Conservation (phyloP, 2,113 vertebrate genomes). For the Jacana jacana region DNA sequence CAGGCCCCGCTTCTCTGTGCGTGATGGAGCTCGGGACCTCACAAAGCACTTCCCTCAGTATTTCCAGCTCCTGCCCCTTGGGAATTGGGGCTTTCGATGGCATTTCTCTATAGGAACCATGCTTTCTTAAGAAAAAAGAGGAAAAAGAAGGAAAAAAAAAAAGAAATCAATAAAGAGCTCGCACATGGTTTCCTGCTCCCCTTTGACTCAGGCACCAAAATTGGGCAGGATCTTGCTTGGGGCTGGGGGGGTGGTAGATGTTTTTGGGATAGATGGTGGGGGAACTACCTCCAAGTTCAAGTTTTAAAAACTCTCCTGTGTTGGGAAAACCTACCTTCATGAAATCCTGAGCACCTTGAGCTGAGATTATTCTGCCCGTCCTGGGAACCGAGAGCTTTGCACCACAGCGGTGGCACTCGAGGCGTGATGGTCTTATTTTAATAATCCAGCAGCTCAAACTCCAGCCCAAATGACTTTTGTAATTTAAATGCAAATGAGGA, state of each 20-base stretch:
- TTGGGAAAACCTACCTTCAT: not conserved
- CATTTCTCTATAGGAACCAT: not conserved
- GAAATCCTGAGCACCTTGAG: not conserved
- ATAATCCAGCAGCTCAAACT: not conserved
- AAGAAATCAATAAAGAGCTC: too few relatives aligned
- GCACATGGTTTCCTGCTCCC: not conserved
- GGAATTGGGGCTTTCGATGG: not conserved
- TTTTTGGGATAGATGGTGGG: not conserved
- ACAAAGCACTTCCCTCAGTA: accelerated
- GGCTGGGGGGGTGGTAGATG: too few relatives aligned
- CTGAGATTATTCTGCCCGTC: not conserved
- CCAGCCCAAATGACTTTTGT: not conserved
- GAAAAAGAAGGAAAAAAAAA: too few relatives aligned
- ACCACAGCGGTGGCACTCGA: accelerated
- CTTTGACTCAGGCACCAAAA: not conserved
- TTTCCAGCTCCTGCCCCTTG: not conserved
- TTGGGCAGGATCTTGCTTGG: not conserved
- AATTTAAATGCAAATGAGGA: conserved; percentile 52
- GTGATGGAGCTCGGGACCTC: not conserved
- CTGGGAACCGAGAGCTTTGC: not conserved
- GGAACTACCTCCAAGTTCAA: not conserved
- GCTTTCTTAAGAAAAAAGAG: too few relatives aligned
- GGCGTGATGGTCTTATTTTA: not conserved
- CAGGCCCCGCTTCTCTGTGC: not conserved
- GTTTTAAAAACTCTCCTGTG: not conserved